These are phyloP conservation scores for Anguilla rostrata DNA, from an alignment of 2,113 vertebrate species.

Conservation along the genomic window DNA sequence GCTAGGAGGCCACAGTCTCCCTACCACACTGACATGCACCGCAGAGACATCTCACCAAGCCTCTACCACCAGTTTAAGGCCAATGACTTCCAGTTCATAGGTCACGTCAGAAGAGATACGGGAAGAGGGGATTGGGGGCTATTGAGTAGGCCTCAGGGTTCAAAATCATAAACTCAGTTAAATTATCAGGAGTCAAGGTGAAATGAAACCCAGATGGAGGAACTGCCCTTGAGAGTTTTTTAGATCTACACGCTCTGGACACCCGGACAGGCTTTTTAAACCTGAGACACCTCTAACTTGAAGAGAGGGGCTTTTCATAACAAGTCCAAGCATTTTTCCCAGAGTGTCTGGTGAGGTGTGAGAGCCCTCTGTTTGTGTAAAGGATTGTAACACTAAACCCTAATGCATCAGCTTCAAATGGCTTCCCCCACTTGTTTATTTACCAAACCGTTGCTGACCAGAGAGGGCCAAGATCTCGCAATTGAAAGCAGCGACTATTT, in stretches of 20 bases:
- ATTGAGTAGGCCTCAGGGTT: not conserved
- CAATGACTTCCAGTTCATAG: slow-evolving; percentile 1
- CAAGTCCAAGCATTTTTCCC: slow-evolving; percentile 23
- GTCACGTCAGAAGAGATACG: not conserved
- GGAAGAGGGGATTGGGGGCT: not conserved
- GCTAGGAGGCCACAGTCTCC: not conserved
- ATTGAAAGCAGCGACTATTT: slow-evolving; percentile 50
- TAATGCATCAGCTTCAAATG: slow-evolving; percentile 34
- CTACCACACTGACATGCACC: not conserved
- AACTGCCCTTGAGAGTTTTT: not conserved
- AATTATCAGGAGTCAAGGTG: slow-evolving; percentile 6
- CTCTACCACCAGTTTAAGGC: not conserved
- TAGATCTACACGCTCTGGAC: not conserved
- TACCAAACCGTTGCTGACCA: slow-evolving; percentile 53
- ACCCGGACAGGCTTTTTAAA: not conserved
- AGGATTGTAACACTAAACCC: slow-evolving; percentile 48
- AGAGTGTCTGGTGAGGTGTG: slow-evolving; percentile 44
- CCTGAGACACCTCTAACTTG: slow-evolving; percentile 7
- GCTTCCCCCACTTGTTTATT: slow-evolving; percentile 54
- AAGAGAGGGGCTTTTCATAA: not conserved
- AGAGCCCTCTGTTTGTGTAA: slow-evolving; percentile 55
- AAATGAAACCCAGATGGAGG: slow-evolving; percentile 10
- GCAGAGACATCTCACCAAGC: not conserved
- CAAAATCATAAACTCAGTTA: not conserved
- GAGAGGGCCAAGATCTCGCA: slow-evolving; percentile 56